Evolutionary conservation across 2,888 invertebrate genomes (phyloP), one percentile per base, ranked within the genome.

Genomic region (Aphrophora alni): DNA sequence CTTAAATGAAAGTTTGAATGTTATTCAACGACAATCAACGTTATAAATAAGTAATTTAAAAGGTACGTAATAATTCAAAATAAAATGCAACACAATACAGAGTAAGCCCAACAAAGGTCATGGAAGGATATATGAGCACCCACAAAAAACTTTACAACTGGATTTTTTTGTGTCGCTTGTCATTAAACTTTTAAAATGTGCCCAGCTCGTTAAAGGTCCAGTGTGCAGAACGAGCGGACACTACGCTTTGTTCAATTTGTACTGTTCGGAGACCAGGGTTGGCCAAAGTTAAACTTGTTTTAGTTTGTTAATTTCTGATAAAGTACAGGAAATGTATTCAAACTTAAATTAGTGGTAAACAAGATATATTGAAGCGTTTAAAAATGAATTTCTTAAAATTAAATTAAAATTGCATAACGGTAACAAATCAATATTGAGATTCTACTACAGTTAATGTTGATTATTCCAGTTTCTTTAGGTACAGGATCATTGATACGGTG

Each of bases 101-200:
- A 44, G 44, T 44, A 3, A 12, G 8, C 44, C 12, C 1, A 44
- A 44, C 10, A 10, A 44, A 44, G 17, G 44, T 10, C 17, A 12
- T 2, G 44, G 44, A 14, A 14, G 44, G 17, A 44, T 14, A 44
- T 44, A 44, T 17, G 59, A 59, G 59, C n/a, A 7, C 59, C 5
- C 21, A 26, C 38, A 78, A 38, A 70, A 38, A 78, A 78, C 44
- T 72, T 72, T 51, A 78, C 71, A 71, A 70, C 78, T 72, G 27
- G 72, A 51, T 78, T 78, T 78, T n/a, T 78, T 78, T 78, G 71
- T 77, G 78, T 78, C 78, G 27, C 73, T 72, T 44, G 78, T 26
- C 78, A 72, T 78, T 78, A 78, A 72, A 33, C 28, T 78, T 78
- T 71, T 77, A 77, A 78, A 72, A 78, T 78, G 78, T 51, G 78